phyloP scores from a whole-genome alignment of 2,797 vertebrate species.

The Lophura swinhoii region DNA sequence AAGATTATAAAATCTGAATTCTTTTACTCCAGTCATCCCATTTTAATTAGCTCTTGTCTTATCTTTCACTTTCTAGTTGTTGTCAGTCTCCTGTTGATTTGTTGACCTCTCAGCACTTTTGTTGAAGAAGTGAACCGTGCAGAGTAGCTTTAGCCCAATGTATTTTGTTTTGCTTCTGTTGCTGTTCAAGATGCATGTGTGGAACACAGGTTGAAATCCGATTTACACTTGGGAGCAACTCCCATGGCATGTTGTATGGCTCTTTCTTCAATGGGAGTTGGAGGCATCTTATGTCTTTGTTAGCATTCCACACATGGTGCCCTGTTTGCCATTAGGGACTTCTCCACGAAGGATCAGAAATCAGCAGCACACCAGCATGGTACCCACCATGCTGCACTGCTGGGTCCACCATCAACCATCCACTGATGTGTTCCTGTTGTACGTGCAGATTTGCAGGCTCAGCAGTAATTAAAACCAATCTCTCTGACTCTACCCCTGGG shows the following conservation, averaged over 20 bases:
- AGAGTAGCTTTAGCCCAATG: not conserved
- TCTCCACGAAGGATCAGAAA: not conserved
- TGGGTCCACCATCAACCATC: not conserved
- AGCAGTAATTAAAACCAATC: not conserved
- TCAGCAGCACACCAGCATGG: not conserved
- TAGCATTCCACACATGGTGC: not conserved
- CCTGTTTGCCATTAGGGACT: not conserved
- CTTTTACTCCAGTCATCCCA: not conserved
- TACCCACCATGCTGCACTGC: not conserved
- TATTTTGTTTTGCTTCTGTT: not conserved
- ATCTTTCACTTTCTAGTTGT: not conserved
- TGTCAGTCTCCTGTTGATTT: not conserved
- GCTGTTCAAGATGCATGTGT: not conserved
- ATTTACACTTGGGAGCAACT: not conserved
- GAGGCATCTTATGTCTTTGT: not conserved
- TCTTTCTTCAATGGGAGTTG: not conserved
- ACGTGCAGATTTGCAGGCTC: not conserved
- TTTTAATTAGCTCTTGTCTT: not conserved
- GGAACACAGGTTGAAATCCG: not conserved
- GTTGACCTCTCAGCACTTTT: not conserved
- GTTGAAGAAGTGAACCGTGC: not conserved
- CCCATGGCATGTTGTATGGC: accelerated
- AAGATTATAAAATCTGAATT: not conserved
- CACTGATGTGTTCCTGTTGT: not conserved
- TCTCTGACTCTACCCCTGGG: not conserved